Evolutionary conservation across 2,888 invertebrate genomes (phyloP).

Genomic region (Pilophorus perplexus): DNA sequence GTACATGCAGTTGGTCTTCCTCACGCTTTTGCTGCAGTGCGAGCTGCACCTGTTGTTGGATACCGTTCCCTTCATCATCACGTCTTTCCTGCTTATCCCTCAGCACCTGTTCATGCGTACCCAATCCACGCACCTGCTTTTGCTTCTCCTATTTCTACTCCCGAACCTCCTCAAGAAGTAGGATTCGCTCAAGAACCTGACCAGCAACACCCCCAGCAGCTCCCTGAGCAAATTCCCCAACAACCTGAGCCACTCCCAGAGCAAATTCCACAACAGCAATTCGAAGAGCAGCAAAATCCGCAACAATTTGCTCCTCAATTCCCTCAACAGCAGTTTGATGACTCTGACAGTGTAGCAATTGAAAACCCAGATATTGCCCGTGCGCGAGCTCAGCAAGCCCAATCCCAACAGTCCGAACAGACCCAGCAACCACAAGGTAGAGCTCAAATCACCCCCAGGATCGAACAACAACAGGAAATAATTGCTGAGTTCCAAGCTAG

Average conservation of each 20-base stretch:
- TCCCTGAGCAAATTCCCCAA: constrained; percentile 41
- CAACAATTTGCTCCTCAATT: constrained; percentile 22
- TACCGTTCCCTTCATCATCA: constrained; percentile 20
- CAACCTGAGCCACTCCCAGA: constrained; percentile 43
- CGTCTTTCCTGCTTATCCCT: constrained; percentile 3
- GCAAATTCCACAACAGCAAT: constrained; percentile 28
- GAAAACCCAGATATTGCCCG: constrained; percentile 47
- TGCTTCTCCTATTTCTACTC: constrained; percentile 8
- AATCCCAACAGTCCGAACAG: neutral
- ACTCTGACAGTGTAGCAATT: constrained; percentile 47
- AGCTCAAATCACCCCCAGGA: neutral
- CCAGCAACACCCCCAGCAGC: constrained; percentile 44
- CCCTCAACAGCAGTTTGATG: constrained; percentile 44
- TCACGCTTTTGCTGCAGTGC: no score
- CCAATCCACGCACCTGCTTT: constrained; percentile 41
- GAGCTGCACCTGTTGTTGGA: neutral
- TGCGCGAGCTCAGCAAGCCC: constrained; percentile 17
- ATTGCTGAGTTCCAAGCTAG: neutral
- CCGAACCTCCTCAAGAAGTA: neutral
- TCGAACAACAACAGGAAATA: constrained; percentile 15
- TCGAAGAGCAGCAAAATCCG: constrained; percentile 33
- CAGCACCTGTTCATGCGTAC: constrained; percentile 31
- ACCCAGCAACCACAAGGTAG: neutral
- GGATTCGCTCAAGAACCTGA: constrained; percentile 7
- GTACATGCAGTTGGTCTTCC: constrained; percentile 19